phyloP scores from a whole-genome alignment of 1,140 invertebrate species.

The Mycetomoellerius zeteki region DNA sequence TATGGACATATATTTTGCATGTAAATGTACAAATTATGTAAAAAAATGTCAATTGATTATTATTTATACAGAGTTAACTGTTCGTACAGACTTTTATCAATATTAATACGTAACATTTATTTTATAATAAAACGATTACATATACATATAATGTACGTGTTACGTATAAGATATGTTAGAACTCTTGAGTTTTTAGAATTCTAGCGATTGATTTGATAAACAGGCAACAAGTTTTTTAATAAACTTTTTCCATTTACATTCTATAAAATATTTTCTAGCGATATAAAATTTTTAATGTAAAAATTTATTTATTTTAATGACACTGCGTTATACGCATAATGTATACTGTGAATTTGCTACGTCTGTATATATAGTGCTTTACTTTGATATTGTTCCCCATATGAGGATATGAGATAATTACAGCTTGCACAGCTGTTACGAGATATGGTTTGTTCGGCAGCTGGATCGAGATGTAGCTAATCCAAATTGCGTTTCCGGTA shows the following conservation, averaged over 20 bases:
- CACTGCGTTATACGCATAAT: background rate
- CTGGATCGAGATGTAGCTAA: conserved; percentile 41
- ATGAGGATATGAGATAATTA: conserved; percentile 36
- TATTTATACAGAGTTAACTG: background rate
- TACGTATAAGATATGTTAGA: background rate
- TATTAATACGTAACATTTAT: conserved; percentile 5
- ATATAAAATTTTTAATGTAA: background rate
- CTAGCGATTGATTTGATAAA: background rate
- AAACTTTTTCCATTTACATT: background rate
- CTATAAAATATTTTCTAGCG: background rate
- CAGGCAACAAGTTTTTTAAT: background rate
- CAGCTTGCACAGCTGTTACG: background rate
- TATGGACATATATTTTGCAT: background rate
- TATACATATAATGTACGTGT: background rate
- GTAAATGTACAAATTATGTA: conserved; percentile 15
- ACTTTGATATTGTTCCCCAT: background rate
- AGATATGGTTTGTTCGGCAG: conserved; percentile 16
- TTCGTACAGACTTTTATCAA: background rate
- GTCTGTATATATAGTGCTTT: background rate
- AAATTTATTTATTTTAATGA: conserved; percentile 38
- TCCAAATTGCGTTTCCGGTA: conserved; percentile 22
- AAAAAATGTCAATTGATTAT: background rate
- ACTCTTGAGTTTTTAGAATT: background rate
- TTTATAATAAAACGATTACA: background rate
- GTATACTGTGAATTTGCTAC: background rate